These are phyloP conservation scores for Elephantulus edwardii DNA, from an alignment of 2,113 vertebrate genomes.

Conservation along the genomic window DNA sequence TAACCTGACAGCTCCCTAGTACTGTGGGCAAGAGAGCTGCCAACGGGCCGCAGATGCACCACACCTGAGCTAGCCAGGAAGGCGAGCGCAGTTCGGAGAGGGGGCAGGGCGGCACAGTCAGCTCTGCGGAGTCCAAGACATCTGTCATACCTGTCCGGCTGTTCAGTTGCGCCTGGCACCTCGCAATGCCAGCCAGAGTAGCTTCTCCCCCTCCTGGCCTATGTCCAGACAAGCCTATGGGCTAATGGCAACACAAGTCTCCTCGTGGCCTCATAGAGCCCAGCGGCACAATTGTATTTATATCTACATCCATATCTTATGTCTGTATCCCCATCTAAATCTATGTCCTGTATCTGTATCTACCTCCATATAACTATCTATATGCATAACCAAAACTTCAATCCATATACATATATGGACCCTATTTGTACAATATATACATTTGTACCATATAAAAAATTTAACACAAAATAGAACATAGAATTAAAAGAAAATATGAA, in stretches of 20 bases:
- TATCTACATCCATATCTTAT: too few relatives aligned
- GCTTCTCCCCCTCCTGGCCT: not conserved
- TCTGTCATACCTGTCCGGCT: constrained; percentile 55
- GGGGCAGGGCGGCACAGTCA: constrained; percentile 33
- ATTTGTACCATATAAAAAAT: too few relatives aligned
- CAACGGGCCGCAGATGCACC: constrained; percentile 53
- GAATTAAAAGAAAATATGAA: too few relatives aligned
- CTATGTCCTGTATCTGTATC: too few relatives aligned
- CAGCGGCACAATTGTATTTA: too few relatives aligned
- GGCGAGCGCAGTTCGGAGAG: not conserved
- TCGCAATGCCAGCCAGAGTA: constrained; percentile 5
- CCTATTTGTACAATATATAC: too few relatives aligned
- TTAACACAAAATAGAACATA: too few relatives aligned
- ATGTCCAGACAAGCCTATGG: not conserved
- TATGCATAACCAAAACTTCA: too few relatives aligned
- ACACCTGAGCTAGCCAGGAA: constrained; percentile 66
- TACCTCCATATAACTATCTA: too few relatives aligned
- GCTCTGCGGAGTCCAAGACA: constrained; percentile 41
- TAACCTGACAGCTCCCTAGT: constrained; percentile 67
- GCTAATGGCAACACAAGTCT: not conserved
- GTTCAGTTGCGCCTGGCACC: constrained; percentile 65
- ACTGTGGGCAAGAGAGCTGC: not conserved
- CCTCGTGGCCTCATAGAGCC: not conserved
- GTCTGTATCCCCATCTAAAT: too few relatives aligned
- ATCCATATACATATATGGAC: too few relatives aligned